These are phyloP conservation scores for Eristalinus aeneus DNA, from an alignment of 2,888 invertebrate species.

Conservation along the genomic window DNA sequence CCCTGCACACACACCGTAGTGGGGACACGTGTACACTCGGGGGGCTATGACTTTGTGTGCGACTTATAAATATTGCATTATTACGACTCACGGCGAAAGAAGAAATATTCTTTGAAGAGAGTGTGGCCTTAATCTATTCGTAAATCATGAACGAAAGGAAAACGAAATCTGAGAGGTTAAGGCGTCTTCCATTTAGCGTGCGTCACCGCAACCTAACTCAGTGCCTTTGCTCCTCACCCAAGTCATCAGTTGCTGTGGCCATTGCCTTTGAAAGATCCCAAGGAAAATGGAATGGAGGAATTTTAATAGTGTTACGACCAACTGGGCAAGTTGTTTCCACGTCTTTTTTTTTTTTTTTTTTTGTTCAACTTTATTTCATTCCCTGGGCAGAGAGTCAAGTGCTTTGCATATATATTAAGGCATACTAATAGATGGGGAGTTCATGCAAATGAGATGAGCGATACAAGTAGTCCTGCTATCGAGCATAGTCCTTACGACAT, in stretches of 20 bases:
- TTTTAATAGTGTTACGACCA: conserved; percentile 49
- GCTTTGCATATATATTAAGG: conserved; percentile 66
- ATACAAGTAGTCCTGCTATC: background rate
- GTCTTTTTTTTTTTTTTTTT: no score
- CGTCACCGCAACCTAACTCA: background rate
- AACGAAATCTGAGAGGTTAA: conserved; percentile 25
- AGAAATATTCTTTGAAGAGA: conserved; percentile 60
- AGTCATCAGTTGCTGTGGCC: conserved; percentile 19
- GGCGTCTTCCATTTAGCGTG: conserved; percentile 28
- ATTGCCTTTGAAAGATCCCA: conserved; percentile 43
- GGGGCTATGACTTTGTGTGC: background rate
- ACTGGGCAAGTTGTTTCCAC: conserved; percentile 38
- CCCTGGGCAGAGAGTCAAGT: conserved; percentile 28
- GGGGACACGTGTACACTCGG: background rate
- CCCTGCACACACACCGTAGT: conserved; percentile 8
- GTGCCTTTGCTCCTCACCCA: conserved; percentile 5
- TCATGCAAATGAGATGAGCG: conserved; percentile 52
- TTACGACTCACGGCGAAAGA: conserved; percentile 32
- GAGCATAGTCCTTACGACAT: background rate
- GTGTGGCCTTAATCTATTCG: conserved; percentile 63
- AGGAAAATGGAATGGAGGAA: background rate
- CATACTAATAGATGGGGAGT: conserved; percentile 25
- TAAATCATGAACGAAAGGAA: conserved; percentile 28
- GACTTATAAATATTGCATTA: conserved; percentile 63
- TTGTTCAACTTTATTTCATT: conserved; percentile 16